Conservation (phyloP, 2,888 invertebrate genomes). For the Tyria jacobaeae region DNA sequence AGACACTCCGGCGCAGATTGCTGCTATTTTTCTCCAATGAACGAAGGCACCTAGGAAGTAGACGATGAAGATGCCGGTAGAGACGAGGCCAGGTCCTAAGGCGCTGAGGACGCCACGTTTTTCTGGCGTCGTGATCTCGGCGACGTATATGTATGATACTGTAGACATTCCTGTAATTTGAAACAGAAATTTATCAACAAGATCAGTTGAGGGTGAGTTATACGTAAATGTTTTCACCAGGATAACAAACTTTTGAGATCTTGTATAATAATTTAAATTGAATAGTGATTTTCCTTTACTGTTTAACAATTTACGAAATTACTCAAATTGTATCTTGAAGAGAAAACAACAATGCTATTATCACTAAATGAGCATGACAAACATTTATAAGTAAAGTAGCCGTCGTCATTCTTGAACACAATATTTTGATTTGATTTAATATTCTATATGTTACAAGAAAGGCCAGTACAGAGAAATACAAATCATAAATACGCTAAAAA, state of each 20-base stretch:
- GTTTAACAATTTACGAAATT: conserved; percentile 1
- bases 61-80: conserved; percentile 90
- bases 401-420: not conserved
- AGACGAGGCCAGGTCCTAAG: conserved; percentile 90
- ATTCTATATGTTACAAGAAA: not conserved
- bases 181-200: conserved; percentile 23
- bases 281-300: not conserved
- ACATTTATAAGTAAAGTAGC: not conserved
- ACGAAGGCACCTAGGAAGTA: conserved; percentile 89
- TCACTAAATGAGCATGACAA: conserved; percentile 4
- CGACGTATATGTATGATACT: conserved; percentile 89
- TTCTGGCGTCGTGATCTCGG: conserved; percentile 89
- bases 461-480: not conserved
- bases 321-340: not conserved
- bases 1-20: conserved; percentile 87
- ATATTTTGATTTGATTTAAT: not conserved
- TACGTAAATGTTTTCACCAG: not conserved
- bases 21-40: conserved; percentile 89
- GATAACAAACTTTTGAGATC: not conserved
- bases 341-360: not conserved
- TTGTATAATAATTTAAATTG: not conserved
- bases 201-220: not conserved
- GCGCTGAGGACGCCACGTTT: conserved; percentile 90
- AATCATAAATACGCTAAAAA: no score
- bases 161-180: conserved; percentile 88